Percentiles rank a stretch among this genome's conserved stretches.
phyloP scores from a whole-genome alignment of 1,140 invertebrate species.

The Leptinotarsa defecta region DNA sequence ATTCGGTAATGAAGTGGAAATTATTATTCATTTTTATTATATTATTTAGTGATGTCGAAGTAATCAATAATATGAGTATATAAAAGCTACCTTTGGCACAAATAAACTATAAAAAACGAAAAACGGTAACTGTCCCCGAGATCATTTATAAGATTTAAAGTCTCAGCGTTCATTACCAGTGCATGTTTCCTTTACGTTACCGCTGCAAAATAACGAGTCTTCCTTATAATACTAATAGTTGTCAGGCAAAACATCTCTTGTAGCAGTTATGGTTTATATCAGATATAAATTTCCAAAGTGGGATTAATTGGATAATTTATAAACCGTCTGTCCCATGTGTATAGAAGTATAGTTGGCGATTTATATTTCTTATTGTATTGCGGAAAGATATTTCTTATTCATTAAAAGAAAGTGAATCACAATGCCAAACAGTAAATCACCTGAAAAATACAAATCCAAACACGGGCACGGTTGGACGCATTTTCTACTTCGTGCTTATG shows the following conservation, averaged over 20 bases:
- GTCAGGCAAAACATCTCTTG: not conserved
- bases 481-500: too few relatives aligned
- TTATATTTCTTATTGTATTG: not conserved
- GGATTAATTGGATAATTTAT: slow-evolving; percentile 1
- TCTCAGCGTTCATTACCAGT: not conserved
- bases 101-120: too few relatives aligned
- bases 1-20: too few relatives aligned
- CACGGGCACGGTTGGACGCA: too few relatives aligned
- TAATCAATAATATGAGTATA: too few relatives aligned
- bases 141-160: not conserved
- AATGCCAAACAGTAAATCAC: not conserved
- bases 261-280: not conserved
- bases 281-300: slow-evolving; percentile 1
- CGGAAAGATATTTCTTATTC: not conserved
- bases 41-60: too few relatives aligned
- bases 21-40: too few relatives aligned
- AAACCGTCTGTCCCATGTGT: not conserved
- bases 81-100: too few relatives aligned
- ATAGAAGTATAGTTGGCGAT: not conserved
- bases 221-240: not conserved
- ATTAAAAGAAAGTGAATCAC: slow-evolving; percentile 1
- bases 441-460: too few relatives aligned
- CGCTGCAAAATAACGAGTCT: not conserved
- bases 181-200: not conserved
- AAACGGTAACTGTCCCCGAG: not conserved